Evolutionary conservation across 1,140 invertebrate genomes (phyloP).

Genomic region (Tetramorium simillimum): DNA sequence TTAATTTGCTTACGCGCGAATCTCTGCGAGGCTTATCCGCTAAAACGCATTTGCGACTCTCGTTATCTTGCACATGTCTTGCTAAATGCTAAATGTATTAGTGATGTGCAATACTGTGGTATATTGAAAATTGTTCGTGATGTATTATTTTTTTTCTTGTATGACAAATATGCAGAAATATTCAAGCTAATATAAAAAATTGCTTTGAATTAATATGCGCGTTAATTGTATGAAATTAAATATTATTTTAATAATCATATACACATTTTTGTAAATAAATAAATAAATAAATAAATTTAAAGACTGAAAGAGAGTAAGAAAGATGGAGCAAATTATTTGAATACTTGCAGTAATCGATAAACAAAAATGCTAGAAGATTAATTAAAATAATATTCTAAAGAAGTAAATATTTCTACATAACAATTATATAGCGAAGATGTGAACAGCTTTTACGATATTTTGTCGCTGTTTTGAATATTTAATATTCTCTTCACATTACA

Average conservation of each 20-base stretch:
- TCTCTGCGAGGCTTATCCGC: not conserved
- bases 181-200: not conserved
- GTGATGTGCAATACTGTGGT: not conserved
- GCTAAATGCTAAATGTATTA: not conserved
- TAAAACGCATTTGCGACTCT: not conserved
- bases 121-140: not conserved
- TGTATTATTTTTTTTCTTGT: not conserved
- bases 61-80: slow-evolving; percentile 32
- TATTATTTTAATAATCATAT: too few species aligned
- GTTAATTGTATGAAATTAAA: too few species aligned
- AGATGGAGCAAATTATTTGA: not conserved
- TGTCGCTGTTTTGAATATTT: not conserved
- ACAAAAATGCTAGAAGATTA: not conserved
- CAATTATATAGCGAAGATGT: not conserved
- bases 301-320: not conserved
- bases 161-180: not conserved
- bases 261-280: not conserved
- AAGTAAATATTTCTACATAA: slow-evolving; percentile 2
- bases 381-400: not conserved
- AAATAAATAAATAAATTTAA: not conserved
- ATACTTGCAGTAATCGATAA: not conserved
- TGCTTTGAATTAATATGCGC: not conserved
- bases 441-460: not conserved
- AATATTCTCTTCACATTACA: not conserved
- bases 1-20: not conserved